phyloP scores from a whole-genome alignment of 2,113 vertebrate genomes.

The Coptodon bakossiorum region DNA sequence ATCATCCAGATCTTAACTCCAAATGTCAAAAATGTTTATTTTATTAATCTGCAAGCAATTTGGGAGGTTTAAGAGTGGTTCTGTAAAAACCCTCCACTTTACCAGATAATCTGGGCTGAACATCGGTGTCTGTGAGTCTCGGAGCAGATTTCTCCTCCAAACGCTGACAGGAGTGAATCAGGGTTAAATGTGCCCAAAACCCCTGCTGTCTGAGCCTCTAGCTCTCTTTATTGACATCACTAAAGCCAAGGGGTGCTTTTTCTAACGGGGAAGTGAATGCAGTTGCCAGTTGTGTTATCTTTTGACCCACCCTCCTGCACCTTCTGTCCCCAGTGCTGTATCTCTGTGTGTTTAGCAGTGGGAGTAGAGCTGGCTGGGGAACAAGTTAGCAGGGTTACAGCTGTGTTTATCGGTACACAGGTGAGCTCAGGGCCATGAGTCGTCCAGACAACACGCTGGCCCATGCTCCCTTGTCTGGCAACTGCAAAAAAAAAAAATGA shows the following conservation, averaged over 20 bases:
- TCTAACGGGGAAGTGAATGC: not conserved
- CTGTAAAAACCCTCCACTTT: not conserved
- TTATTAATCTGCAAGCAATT: not conserved
- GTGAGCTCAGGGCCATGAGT: constrained; percentile 58
- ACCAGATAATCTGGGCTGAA: not conserved
- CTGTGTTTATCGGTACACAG: constrained; percentile 74
- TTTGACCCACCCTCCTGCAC: not conserved
- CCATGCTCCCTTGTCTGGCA: constrained; percentile 32
- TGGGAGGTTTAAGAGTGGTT: not conserved
- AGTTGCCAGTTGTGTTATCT: not conserved
- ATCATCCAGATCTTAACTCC: not conserved
- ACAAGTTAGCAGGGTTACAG: constrained; percentile 26
- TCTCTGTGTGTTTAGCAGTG: not conserved
- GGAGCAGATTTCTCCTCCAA: not conserved
- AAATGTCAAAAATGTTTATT: not conserved
- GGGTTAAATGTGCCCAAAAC: not conserved
- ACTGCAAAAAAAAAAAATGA: not conserved
- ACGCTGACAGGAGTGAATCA: not conserved
- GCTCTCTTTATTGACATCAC: not conserved
- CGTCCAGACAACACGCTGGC: constrained; percentile 30
- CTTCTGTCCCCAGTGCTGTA: constrained; percentile 14
- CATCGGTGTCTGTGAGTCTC: not conserved
- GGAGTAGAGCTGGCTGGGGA: constrained; percentile 33
- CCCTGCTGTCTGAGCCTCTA: not conserved
- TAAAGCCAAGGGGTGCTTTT: not conserved